A percentile compares a stretch with the other conserved stretches of the same genome.
phyloP scores from a whole-genome alignment of 2,888 invertebrate species.

The Yponomeuta plumbellus region DNA sequence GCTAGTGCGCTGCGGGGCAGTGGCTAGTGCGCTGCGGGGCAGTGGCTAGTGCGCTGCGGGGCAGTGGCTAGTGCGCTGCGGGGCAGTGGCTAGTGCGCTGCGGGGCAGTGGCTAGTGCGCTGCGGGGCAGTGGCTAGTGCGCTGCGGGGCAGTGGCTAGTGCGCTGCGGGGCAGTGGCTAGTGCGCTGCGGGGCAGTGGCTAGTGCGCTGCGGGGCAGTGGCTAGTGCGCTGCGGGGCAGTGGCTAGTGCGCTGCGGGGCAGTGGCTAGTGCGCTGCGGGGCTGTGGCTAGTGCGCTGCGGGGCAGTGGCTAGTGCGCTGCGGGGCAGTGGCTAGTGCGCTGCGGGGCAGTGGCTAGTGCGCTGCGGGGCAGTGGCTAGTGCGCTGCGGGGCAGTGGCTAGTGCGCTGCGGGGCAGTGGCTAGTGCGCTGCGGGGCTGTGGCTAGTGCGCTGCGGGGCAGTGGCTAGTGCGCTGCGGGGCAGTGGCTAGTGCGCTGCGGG shows the following conservation, averaged over 20 bases:
- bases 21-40: conserved; percentile 82
- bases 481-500: conserved; percentile 82
- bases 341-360: conserved; percentile 39
- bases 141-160: conserved; percentile 82
- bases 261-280: conserved; percentile 69
- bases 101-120: conserved; percentile 82
- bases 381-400: conserved; percentile 63
- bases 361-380: conserved; percentile 85
- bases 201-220: conserved; percentile 79
- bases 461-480: conserved; percentile 83
- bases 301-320: conserved; percentile 62
- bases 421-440: conserved; percentile 74
- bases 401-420: conserved; percentile 83
- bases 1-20: conserved; percentile 63
- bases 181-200: conserved; percentile 81
- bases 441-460: conserved; percentile 63
- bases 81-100: conserved; percentile 82
- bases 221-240: conserved; percentile 84
- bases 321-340: conserved; percentile 33
- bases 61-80: conserved; percentile 77
- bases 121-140: conserved; percentile 80
- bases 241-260: conserved; percentile 78
- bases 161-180: conserved; percentile 77
- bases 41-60: conserved; percentile 81
- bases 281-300: no score